Percentiles rank a stretch among this genome's conserved stretches.
phyloP scores from a whole-genome alignment of 2,113 vertebrate species.

The Illadopsis cleaveri region DNA sequence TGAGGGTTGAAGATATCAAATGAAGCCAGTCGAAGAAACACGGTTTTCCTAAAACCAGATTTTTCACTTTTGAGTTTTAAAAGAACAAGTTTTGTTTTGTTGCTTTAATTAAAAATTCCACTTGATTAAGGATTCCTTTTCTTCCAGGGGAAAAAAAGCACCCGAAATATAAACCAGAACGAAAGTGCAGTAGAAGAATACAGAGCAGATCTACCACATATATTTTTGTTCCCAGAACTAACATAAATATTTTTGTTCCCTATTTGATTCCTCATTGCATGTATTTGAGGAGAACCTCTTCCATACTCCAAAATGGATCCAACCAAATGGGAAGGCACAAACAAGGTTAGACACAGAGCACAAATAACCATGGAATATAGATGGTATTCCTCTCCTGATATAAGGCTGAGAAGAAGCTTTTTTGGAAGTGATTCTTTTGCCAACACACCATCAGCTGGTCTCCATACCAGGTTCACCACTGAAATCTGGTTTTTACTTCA shows the following conservation, averaged over 20 bases:
- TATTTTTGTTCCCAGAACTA: background rate
- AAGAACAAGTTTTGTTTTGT: constrained; percentile 6
- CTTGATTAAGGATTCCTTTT: background rate
- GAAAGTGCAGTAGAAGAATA: background rate
- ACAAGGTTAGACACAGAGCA: background rate
- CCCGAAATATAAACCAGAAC: constrained; percentile 19
- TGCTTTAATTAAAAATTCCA: constrained; percentile 18
- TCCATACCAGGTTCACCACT: background rate
- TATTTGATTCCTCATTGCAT: background rate
- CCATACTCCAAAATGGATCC: background rate
- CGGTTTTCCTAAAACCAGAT: background rate
- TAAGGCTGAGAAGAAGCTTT: background rate
- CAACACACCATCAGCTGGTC: background rate
- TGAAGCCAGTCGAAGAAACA: constrained; percentile 4
- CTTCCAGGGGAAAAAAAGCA: fast-evolving
- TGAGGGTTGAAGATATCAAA: constrained; percentile 45
- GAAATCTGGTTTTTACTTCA: background rate
- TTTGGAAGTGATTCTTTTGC: background rate
- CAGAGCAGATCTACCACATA: background rate
- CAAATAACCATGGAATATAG: background rate
- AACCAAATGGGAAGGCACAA: background rate
- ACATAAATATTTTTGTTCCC: background rate
- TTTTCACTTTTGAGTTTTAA: constrained; percentile 2
- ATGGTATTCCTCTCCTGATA: background rate
- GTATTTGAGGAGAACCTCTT: background rate